These are phyloP conservation scores for Fragum whitleyi DNA, from an alignment of 2,888 invertebrate species.

Conservation along the genomic window DNA sequence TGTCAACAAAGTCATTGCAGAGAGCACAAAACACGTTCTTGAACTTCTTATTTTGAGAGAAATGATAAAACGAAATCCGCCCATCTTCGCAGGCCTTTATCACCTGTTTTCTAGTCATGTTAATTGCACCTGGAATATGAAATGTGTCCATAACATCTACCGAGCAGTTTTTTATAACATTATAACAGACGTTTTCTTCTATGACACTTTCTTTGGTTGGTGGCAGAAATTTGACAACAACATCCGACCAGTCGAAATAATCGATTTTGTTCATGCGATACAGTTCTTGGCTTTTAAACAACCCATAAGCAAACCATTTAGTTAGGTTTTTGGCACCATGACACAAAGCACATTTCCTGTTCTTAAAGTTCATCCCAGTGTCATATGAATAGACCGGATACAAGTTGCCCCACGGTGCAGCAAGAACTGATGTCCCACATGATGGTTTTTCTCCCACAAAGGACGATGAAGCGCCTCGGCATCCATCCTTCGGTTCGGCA, in stretches of 20 bases:
- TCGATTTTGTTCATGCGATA: background rate
- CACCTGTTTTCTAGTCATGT: background rate
- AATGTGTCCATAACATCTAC: background rate
- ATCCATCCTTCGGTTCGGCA: background rate
- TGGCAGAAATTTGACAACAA: background rate
- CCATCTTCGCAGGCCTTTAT: background rate
- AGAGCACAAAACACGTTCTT: slow-evolving; percentile 8
- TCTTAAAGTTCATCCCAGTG: background rate
- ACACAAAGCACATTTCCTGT: background rate
- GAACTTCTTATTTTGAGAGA: background rate
- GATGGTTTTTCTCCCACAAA: background rate
- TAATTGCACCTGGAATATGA: background rate
- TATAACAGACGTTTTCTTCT: background rate
- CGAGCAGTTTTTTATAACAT: background rate
- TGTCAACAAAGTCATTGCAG: background rate
- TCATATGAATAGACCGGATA: slow-evolving; percentile 6
- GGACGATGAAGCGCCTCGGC: background rate
- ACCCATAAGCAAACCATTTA: background rate
- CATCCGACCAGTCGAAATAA: background rate
- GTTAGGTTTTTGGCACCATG: background rate
- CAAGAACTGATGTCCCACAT: background rate
- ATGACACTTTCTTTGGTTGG: background rate
- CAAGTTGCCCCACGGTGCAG: slow-evolving; percentile 10
- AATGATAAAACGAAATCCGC: background rate
- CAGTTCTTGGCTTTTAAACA: background rate